These are phyloP conservation scores for Heliornis fulica DNA, from an alignment of 2,113 vertebrate genomes.

Conservation along the genomic window DNA sequence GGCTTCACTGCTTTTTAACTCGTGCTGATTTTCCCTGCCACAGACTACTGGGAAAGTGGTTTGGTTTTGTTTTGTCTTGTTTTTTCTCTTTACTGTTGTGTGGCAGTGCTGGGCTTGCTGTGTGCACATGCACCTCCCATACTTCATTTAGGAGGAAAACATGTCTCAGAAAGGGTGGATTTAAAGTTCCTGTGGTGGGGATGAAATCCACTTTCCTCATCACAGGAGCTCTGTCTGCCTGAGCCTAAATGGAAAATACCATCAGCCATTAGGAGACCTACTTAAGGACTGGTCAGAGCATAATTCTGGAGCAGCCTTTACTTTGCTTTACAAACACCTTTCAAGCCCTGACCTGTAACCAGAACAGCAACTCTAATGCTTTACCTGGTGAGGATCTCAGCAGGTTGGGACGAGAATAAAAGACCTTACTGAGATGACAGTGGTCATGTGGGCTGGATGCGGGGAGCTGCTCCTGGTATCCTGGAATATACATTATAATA, in stretches of 20 bases:
- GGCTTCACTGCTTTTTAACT: not conserved
- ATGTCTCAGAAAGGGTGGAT: not conserved
- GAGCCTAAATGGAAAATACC: not conserved
- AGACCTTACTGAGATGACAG: not conserved
- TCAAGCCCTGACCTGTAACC: not conserved
- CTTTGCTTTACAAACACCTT: not conserved
- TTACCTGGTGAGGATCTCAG: not conserved
- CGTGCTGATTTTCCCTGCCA: not conserved
- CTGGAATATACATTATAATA: not conserved
- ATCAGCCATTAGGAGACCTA: not conserved
- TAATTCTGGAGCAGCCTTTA: not conserved
- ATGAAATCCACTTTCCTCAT: not conserved
- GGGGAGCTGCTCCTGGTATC: not conserved
- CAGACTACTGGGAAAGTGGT: not conserved
- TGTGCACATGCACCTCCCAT: rapidly evolving
- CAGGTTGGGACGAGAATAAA: not conserved
- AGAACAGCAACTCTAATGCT: not conserved
- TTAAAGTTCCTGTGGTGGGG: not conserved
- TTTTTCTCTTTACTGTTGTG: not conserved
- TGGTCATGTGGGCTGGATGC: not conserved
- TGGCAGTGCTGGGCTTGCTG: not conserved
- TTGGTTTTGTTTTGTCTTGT: too few relatives aligned
- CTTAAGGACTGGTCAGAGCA: not conserved
- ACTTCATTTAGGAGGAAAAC: not conserved
- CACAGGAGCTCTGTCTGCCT: not conserved